A percentile compares a stretch with the other conserved stretches of the same genome.
phyloP scores from a whole-genome alignment of 2,797 vertebrate species.

The Toxotes lorentzi region DNA sequence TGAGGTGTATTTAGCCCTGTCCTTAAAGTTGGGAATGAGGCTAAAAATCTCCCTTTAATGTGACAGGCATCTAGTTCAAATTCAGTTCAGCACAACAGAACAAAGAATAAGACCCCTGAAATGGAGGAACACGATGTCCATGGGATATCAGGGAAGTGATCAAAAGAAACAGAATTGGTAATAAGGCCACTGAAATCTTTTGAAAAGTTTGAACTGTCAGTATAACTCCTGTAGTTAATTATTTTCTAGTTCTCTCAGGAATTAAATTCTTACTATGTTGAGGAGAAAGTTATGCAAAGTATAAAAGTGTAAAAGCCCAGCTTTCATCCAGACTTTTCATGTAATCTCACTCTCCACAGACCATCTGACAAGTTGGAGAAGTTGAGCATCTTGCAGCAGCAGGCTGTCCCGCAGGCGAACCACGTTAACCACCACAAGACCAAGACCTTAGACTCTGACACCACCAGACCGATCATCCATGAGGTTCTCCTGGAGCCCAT shows the following conservation, averaged over 20 bases:
- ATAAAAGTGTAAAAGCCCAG: neutral
- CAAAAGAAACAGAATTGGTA: conserved; percentile 21
- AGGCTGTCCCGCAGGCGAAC: conserved; percentile 89
- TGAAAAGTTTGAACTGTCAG: conserved; percentile 18
- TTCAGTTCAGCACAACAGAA: conserved; percentile 17
- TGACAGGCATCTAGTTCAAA: conserved; percentile 33
- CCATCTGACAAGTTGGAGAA: conserved; percentile 74
- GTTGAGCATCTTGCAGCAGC: conserved; percentile 79
- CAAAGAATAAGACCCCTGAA: conserved; percentile 5
- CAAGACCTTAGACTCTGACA: conserved; percentile 61
- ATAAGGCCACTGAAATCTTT: conserved; percentile 20
- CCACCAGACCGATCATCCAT: conserved; percentile 71
- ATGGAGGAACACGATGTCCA: neutral
- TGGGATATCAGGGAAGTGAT: conserved; percentile 26
- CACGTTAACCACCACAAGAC: conserved; percentile 84
- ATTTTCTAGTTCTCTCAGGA: neutral
- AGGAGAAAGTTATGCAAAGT: neutral
- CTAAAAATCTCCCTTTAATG: conserved; percentile 26
- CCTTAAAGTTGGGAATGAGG: neutral
- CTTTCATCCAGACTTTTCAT: conserved; percentile 15
- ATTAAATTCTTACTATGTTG: neutral
- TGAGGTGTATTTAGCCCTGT: neutral
- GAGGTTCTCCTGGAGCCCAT: conserved; percentile 84
- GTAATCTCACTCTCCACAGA: conserved; percentile 57
- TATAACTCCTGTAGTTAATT: neutral